A percentile compares a stretch with the other conserved stretches of the same genome.
These are phyloP conservation scores for Turnix velox DNA, from an alignment of 2,113 vertebrate genomes.

Conservation along the genomic window DNA sequence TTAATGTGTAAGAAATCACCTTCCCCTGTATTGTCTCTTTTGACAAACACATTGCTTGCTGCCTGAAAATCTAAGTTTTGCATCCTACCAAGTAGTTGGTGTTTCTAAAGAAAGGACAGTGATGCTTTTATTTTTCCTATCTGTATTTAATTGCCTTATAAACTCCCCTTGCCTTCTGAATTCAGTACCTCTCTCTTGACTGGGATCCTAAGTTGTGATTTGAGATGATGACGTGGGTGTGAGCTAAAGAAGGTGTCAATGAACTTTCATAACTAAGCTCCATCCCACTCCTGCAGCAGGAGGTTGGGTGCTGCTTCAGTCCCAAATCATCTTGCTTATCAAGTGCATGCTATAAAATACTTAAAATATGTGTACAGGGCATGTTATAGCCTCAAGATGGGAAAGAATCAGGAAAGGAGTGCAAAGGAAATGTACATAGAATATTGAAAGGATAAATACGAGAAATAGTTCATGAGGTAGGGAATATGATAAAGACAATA, in stretches of 20 bases:
- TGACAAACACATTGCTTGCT: not conserved
- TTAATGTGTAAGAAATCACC: not conserved
- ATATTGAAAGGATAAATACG: not conserved
- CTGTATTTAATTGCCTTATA: not conserved
- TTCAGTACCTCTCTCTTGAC: not conserved
- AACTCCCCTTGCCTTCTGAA: not conserved
- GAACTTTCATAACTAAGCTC: not conserved
- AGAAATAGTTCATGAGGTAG: not conserved
- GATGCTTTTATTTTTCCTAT: not conserved
- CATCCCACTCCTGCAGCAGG: conserved; percentile 10
- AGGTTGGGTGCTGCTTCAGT: not conserved
- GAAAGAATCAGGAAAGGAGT: not conserved
- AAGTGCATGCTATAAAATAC: not conserved
- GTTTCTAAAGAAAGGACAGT: not conserved
- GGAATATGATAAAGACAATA: not conserved
- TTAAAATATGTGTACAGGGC: not conserved
- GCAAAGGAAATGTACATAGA: not conserved
- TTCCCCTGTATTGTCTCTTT: not conserved
- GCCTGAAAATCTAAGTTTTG: not conserved
- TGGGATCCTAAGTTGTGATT: not conserved
- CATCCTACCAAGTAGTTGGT: not conserved
- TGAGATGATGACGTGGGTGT: conserved; percentile 1
- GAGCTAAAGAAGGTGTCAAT: not conserved
- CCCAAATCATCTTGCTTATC: not conserved
- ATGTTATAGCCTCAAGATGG: not conserved